Evolutionary conservation across 1,140 invertebrate genomes (phyloP), one percentile per base, ranked within the genome.

Genomic region (Teleogryllus occipitalis): DNA sequence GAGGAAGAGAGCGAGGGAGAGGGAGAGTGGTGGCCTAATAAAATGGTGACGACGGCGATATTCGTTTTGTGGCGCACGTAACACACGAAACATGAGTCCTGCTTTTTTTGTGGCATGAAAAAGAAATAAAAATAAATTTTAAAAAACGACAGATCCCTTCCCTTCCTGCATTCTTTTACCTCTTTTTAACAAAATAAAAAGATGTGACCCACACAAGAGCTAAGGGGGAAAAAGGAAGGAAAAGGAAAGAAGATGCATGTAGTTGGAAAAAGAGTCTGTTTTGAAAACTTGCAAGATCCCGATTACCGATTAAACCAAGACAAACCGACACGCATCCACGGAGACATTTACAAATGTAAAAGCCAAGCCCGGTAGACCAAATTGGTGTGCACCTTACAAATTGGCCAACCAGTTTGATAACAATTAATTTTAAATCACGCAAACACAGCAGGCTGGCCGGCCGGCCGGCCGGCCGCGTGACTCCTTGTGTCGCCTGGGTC

Each of bases 321-420:
- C 27, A 39, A 39, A 39, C 27, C 27, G 5, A 39, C 27, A 39
- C 27, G 5, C 75, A 12, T 46, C 75, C 39, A 7, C 46, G 12
- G 39, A 76, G 75, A 76, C 75, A 76, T 76, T 76, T 76, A 76
- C 27, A 76, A 76, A 76, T 76, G 75, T 39, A 39, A 39, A 39
- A 39, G 27, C 27, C 27, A 22, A 76, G 75, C 27, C 75, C 75
- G 7, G 75, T 15, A 46, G 27, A 18, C 27, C n/a, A 18, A 76
- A 46, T 76, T 46, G 75, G 75, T 76, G 75, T 76, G 75, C n/a
- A 47, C 75, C 47, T 76, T 76, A 76, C 75, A 76, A 76, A 76
- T 76, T 76, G 75, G 75, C 75, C 27, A 8, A 47, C 75, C 75
- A 75, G 74, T 75, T 75, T 75, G 22, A 75, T 75, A 75, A 75